Conservation (phyloP, 1,140 invertebrate genomes). For the Rhynchophorus ferrugineus region DNA sequence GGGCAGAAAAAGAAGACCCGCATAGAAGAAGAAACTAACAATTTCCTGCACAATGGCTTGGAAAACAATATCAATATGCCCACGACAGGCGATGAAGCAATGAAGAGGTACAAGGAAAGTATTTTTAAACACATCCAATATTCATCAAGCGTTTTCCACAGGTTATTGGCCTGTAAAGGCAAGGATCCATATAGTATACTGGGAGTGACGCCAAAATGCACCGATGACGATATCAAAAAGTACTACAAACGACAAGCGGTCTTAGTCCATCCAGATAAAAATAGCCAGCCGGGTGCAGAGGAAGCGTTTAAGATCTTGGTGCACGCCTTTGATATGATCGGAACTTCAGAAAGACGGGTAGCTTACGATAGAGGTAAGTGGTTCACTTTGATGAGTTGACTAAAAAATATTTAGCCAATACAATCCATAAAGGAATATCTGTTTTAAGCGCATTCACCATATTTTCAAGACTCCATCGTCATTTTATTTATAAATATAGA, state of each 20-base stretch:
- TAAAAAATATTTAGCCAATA: background rate
- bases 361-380: constrained; percentile 38
- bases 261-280: constrained; percentile 92
- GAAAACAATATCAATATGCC: constrained; percentile 77
- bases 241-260: constrained; percentile 90
- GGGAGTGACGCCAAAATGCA: constrained; percentile 75
- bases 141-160: background rate
- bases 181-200: constrained; percentile 76
- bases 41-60: constrained; percentile 48
- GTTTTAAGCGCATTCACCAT: no score
- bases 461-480: no score
- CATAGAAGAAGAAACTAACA: constrained; percentile 21
- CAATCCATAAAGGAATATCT: no score
- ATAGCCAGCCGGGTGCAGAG: constrained; percentile 86
- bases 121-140: background rate
- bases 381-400: constrained; percentile 5
- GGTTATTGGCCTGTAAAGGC: constrained; percentile 80
- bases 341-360: constrained; percentile 61
- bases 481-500: no score
- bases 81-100: constrained; percentile 86
- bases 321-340: constrained; percentile 89
- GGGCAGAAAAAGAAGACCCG: constrained; percentile 26
- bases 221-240: constrained; percentile 86
- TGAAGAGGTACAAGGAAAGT: constrained; percentile 56
- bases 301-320: constrained; percentile 94